Evolutionary conservation across 2,888 invertebrate species (phyloP).

Genomic region (Nebria salina): DNA sequence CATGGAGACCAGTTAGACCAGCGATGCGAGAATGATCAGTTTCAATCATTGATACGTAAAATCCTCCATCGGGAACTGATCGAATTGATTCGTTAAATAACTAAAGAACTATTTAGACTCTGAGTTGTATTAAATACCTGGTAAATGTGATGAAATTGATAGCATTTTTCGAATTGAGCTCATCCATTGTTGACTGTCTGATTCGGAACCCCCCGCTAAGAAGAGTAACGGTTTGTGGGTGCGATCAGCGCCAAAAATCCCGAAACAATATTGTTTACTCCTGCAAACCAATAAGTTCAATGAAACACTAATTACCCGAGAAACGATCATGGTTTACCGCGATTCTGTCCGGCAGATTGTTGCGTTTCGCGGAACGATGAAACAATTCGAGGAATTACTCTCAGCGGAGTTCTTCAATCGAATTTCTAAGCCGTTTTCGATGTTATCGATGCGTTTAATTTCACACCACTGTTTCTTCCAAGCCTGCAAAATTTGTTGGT

Average conservation of each 20-base stretch:
- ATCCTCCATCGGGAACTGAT: slow-evolving; percentile 64
- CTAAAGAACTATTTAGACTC: slow-evolving; percentile 46
- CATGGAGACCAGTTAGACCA: slow-evolving; percentile 69
- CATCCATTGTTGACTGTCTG: slow-evolving; percentile 77
- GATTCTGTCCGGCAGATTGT: slow-evolving; percentile 73
- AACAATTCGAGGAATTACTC: slow-evolving; percentile 59
- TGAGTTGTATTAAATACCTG: slow-evolving; percentile 54
- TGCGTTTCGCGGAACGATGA: slow-evolving; percentile 69
- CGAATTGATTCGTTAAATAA: slow-evolving; percentile 51
- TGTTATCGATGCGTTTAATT: slow-evolving; percentile 67
- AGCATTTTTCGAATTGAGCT: slow-evolving; percentile 68
- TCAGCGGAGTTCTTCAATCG: slow-evolving; percentile 66
- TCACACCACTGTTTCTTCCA: slow-evolving; percentile 76
- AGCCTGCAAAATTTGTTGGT: slow-evolving; percentile 62
- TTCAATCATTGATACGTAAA: slow-evolving; percentile 70
- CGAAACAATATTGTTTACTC: slow-evolving; percentile 75
- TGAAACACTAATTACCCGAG: background rate
- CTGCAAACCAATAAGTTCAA: slow-evolving; percentile 52
- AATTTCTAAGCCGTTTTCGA: slow-evolving; percentile 66
- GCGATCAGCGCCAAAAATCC: slow-evolving; percentile 69
- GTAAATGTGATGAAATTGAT: slow-evolving; percentile 59
- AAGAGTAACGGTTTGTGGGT: slow-evolving; percentile 72
- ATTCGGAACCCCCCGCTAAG: slow-evolving; percentile 71
- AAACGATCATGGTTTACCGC: slow-evolving; percentile 53
- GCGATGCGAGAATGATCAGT: slow-evolving; percentile 72